Conservation (phyloP, 2,888 invertebrate genomes). For the Drosophila greeni region DNA sequence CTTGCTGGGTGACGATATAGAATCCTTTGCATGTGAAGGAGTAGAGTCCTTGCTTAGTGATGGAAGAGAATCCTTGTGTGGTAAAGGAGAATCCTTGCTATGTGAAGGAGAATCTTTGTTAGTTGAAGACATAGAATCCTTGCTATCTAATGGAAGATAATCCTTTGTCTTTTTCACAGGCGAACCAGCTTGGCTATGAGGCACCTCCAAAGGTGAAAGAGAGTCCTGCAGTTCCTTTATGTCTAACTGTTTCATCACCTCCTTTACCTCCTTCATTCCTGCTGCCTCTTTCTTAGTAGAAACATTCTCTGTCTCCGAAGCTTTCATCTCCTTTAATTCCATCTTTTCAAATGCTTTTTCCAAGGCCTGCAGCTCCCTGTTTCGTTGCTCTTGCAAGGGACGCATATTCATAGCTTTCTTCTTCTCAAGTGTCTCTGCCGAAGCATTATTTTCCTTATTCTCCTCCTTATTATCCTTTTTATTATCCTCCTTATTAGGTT, state of each 20-base stretch:
- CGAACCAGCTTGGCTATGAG: background rate
- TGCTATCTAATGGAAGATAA: background rate
- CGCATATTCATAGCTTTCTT: background rate
- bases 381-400: background rate
- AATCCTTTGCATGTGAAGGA: background rate
- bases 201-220: background rate
- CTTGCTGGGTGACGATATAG: fast-evolving
- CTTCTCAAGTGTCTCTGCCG: background rate
- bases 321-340: background rate
- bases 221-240: background rate
- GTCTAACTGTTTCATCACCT: background rate
- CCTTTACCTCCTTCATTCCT: background rate
- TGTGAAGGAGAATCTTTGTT: no score
- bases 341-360: background rate
- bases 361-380: background rate
- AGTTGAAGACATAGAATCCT: no score
- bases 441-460: background rate
- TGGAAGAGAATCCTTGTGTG: no score
- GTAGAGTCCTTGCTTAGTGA: no score
- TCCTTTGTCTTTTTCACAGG: background rate
- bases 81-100: background rate
- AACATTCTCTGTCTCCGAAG: background rate
- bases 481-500: no score
- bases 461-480: no score
- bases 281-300: background rate